phyloP scores from a whole-genome alignment of 2,888 invertebrate species.

The Polydrusus tereticollis region DNA sequence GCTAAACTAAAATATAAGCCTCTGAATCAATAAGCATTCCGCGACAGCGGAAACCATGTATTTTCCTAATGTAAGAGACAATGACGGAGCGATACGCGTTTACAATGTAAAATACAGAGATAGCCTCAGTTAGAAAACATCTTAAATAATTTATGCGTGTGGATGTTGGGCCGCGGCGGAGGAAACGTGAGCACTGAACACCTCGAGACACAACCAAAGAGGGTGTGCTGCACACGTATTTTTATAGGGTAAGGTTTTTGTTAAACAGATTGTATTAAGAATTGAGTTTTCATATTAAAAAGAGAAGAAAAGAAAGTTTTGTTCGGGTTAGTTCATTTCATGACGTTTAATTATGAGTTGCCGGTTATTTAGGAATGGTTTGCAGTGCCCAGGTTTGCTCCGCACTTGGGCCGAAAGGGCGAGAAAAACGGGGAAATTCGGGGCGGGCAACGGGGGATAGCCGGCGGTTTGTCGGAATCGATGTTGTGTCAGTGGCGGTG shows the following conservation, averaged over 20 bases:
- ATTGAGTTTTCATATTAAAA: too few relatives aligned
- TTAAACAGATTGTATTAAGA: too few relatives aligned
- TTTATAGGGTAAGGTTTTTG: too few relatives aligned
- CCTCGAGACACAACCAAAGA: too few relatives aligned
- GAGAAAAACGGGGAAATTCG: slow-evolving; percentile 10
- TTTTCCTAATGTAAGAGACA: not conserved
- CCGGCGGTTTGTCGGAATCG: slow-evolving; percentile 11
- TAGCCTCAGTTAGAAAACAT: not conserved
- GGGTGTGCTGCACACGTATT: too few relatives aligned
- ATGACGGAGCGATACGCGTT: not conserved
- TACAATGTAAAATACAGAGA: not conserved
- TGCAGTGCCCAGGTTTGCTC: not conserved
- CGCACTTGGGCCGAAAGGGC: not conserved
- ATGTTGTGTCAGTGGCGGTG: slow-evolving; percentile 1
- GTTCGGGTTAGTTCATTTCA: too few relatives aligned
- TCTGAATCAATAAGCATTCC: slow-evolving; percentile 9
- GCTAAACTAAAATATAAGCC: not conserved
- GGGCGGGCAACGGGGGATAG: not conserved
- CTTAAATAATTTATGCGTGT: slow-evolving; percentile 3
- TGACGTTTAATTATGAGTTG: too few relatives aligned
- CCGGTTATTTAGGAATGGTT: too few relatives aligned
- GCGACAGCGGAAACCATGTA: not conserved
- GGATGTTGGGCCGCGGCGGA: not conserved
- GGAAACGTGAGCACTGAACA: not conserved
- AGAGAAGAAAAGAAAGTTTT: too few relatives aligned